Conservation (phyloP, 2,113 vertebrate species). For the Acrocephalus kingi region DNA sequence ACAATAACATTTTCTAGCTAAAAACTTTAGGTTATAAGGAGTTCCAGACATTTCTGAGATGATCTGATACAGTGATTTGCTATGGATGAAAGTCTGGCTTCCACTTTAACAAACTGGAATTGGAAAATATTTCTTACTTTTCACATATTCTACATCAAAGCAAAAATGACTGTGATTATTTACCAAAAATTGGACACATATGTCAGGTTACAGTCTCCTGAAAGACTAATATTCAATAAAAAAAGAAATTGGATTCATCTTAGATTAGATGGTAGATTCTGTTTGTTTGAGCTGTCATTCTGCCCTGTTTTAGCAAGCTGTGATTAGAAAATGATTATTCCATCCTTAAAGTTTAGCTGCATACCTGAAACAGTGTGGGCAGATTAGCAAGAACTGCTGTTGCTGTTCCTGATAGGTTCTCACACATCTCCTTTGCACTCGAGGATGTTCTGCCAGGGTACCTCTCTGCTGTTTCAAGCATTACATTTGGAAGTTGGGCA, state of each 20-base stretch:
- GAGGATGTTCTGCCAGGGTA: background rate
- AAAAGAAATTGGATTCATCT: background rate
- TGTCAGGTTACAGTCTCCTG: background rate
- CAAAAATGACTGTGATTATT: constrained; percentile 12
- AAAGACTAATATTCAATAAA: background rate
- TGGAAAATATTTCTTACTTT: constrained; percentile 37
- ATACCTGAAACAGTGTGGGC: background rate
- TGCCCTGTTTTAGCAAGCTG: background rate
- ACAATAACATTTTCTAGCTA: background rate
- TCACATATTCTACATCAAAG: constrained; percentile 17
- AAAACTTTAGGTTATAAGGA: background rate
- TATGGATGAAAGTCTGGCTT: background rate
- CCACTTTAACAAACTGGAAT: background rate
- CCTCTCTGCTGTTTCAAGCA: background rate
- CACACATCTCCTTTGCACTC: background rate
- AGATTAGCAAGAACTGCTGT: background rate
- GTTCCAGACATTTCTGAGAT: constrained; percentile 11
- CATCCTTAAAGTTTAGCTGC: background rate
- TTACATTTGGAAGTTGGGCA: background rate
- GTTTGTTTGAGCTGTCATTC: background rate
- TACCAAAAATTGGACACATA: constrained; percentile 26
- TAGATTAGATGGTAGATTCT: background rate
- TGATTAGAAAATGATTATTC: background rate
- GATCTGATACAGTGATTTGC: background rate
- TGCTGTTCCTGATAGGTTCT: background rate